Base-by-base conservation (phyloP, 2,113 vertebrate species). In the Ageneiosus marmoratus region DNA sequence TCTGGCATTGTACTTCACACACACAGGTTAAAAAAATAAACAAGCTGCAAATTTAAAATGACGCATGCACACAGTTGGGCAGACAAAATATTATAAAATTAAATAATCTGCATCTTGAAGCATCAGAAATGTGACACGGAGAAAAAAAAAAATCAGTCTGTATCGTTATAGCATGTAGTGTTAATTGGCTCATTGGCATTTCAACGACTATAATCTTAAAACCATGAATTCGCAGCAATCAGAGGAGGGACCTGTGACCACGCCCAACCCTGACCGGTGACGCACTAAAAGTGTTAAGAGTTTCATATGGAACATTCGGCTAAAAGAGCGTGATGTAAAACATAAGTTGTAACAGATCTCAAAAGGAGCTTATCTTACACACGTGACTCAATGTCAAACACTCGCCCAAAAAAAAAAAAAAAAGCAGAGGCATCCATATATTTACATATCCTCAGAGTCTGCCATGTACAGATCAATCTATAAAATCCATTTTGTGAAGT, bases 391-490 rank as follows among this genome's bases (percentile, higher is more conserved):
- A 60, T 83, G 88, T 79, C 76, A 85, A 90, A 89, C 80, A 70
- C 51, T 75, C 29, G 27, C 72, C 20, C 20, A 15, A 51, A 48
- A 29, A 37, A 50, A 15, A 11, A 63, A 32, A 27, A 75, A 86
- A 87, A 80, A 86, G 88, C 89, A 90, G 83, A 90, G 90, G 89
- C 89, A 84, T 83, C 81, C 67, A 88, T 81, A 88, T 93, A 93
- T 94, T 92, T 94, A 94, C 93, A 94, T 82, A 83, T 81, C 87
- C 65, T 51, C 84, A 86, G 83, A 85, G 83, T 90, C 89, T 89
- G 81, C 75, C 79, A 48, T 88, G 76, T 84, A 81, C 79, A 89
- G 80, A 87, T 82, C 80, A 80, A 87, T 83, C 82, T 88, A 76
- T 89, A 88, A 83, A 87, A 83, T 91, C 88, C 86, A 84, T 87